Conservation (phyloP, 92 coral and sea anemone species). For the Palythoa grandiflora region DNA sequence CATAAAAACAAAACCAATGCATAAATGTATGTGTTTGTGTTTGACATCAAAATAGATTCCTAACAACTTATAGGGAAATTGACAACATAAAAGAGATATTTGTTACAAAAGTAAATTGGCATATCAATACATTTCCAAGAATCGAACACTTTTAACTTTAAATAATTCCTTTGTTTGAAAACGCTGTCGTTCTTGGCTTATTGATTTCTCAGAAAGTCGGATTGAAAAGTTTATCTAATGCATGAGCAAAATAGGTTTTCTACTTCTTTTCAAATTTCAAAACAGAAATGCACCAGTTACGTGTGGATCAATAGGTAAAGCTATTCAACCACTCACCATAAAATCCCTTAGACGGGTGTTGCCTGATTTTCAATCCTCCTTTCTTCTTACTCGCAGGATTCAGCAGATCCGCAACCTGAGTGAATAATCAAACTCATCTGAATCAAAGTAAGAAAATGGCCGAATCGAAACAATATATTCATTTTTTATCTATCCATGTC, state of each 20-base stretch:
- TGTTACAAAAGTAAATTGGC: too few relatives aligned
- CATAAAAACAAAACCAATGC: too few relatives aligned
- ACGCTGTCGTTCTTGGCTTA: not conserved
- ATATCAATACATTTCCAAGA: too few relatives aligned
- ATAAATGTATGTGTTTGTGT: too few relatives aligned
- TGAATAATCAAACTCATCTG: not conserved
- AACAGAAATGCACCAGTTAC: not conserved
- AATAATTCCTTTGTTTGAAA: not conserved
- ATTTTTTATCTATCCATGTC: too few relatives aligned
- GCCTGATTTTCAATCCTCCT: constrained; percentile 92
- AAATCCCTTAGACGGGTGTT: constrained; percentile 90
- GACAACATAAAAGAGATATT: too few relatives aligned
- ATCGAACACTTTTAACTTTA: not conserved
- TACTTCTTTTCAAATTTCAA: not conserved
- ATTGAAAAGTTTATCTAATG: not conserved
- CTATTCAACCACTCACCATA: constrained; percentile 61
- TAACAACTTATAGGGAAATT: too few relatives aligned
- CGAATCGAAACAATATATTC: too few relatives aligned
- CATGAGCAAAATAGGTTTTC: not conserved
- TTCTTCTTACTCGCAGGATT: constrained; percentile 92
- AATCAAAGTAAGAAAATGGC: too few relatives aligned
- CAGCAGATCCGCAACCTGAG: constrained; percentile 82
- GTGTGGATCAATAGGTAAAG: not conserved
- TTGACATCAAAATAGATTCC: too few relatives aligned
- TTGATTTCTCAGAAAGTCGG: not conserved